phyloP scores from a whole-genome alignment of 2,113 vertebrate genomes.

The Loxodonta africana region DNA sequence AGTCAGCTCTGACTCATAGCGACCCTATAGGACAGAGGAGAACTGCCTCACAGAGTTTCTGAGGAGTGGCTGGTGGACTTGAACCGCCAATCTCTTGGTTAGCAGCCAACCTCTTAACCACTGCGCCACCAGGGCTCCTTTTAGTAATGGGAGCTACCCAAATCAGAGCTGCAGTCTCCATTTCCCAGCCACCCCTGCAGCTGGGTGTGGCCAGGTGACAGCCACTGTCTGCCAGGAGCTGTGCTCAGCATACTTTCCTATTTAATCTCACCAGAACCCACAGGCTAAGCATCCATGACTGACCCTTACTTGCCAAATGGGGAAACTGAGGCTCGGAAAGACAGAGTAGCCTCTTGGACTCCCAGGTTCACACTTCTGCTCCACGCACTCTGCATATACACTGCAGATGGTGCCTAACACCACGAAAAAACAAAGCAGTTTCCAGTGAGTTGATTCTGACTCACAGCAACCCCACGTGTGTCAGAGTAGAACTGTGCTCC shows the following conservation, averaged over 20 bases:
- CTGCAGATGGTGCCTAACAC: too few relatives aligned
- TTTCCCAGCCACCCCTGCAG: neutral
- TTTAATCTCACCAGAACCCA: rapidly evolving
- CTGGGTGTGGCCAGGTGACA: neutral
- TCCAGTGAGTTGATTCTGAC: neutral
- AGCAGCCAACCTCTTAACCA: too few relatives aligned
- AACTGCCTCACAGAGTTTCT: too few relatives aligned
- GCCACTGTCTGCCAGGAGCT: neutral
- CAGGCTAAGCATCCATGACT: neutral
- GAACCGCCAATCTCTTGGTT: too few relatives aligned
- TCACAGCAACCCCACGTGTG: neutral
- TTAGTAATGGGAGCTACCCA: too few relatives aligned
- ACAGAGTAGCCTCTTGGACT: neutral
- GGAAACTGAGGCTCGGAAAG: neutral
- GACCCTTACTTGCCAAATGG: neutral
- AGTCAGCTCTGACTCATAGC: too few relatives aligned
- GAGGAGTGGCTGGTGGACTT: too few relatives aligned
- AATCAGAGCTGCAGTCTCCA: too few relatives aligned
- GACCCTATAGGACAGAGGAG: too few relatives aligned
- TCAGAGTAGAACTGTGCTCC: too few relatives aligned
- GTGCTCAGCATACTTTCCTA: neutral
- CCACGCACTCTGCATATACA: rapidly evolving
- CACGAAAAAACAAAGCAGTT: neutral
- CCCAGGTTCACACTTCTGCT: neutral
- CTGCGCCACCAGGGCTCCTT: too few relatives aligned